Evolutionary conservation across 2,113 vertebrate species (phyloP).

Genomic region (Manacus vitellinus): DNA sequence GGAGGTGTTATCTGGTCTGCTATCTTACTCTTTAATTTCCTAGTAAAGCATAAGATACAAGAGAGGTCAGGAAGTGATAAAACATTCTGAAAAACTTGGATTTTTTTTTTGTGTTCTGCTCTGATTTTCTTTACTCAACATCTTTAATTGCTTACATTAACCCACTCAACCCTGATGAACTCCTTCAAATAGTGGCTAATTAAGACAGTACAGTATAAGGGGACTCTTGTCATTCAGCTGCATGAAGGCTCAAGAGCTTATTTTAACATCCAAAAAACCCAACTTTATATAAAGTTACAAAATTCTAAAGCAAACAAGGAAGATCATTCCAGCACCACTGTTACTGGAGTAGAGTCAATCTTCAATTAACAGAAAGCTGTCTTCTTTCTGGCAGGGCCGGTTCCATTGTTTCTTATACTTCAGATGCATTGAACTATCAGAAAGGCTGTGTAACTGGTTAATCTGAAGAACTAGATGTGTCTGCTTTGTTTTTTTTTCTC

Average conservation of each 20-base stretch:
- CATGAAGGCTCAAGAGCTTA: not conserved
- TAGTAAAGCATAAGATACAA: not conserved
- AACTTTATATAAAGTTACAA: not conserved
- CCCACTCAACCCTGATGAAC: not conserved
- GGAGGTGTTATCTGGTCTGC: not conserved
- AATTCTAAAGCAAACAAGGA: not conserved
- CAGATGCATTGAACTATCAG: not conserved
- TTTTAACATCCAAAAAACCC: not conserved
- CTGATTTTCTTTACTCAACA: not conserved
- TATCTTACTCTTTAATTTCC: not conserved
- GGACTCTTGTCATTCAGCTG: not conserved
- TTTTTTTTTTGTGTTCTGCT: not conserved
- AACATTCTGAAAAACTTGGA: not conserved
- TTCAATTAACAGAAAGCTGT: not conserved
- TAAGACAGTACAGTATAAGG: not conserved
- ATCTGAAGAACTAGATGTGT: not conserved
- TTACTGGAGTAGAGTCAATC: not conserved
- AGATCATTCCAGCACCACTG: not conserved
- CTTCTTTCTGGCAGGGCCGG: not conserved
- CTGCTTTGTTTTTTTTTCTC: not conserved
- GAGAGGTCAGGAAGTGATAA: not conserved
- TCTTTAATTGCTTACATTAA: not conserved
- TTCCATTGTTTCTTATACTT: not conserved
- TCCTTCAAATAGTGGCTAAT: not conserved
- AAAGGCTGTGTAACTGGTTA: not conserved